These are phyloP conservation scores for Bimastos eiseni DNA, from an alignment of 2,888 invertebrate genomes.

Conservation along the genomic window DNA sequence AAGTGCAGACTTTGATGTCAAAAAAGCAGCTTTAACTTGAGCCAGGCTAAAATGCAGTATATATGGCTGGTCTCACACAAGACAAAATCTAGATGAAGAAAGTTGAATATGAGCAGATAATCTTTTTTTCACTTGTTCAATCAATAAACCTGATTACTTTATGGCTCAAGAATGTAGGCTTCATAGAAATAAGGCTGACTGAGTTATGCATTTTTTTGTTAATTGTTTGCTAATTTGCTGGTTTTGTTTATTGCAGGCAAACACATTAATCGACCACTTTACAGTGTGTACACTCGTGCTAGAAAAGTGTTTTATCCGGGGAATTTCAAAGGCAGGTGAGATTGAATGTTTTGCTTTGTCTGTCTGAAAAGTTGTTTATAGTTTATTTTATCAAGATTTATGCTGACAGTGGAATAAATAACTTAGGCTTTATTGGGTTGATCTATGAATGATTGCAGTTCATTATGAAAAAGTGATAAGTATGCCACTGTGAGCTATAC, in stretches of 20 bases:
- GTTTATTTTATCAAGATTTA: background rate
- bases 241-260: slow-evolving; percentile 17
- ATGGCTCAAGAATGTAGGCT: background rate
- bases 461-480: background rate
- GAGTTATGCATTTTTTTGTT: background rate
- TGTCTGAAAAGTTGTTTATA: background rate
- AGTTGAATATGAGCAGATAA: too few species aligned
- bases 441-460: background rate
- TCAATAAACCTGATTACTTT: too few species aligned
- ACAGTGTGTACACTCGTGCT: slow-evolving; percentile 26
- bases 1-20: too few species aligned
- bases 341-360: background rate
- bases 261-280: slow-evolving; percentile 29
- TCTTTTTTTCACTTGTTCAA: too few species aligned
- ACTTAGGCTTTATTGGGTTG: background rate
- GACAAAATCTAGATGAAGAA: too few species aligned
- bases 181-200: background rate
- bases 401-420: background rate
- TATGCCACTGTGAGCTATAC: background rate
- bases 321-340: slow-evolving; percentile 27
- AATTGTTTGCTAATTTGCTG: background rate
- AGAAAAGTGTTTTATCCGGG: slow-evolving; percentile 25
- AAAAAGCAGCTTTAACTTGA: too few species aligned
- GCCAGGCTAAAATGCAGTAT: too few species aligned
- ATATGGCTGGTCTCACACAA: too few species aligned